A percentile compares a stretch with the other conserved stretches of the same genome.
Conservation (phyloP, 2,888 invertebrate species). For the Eupithecia dodoneata region DNA sequence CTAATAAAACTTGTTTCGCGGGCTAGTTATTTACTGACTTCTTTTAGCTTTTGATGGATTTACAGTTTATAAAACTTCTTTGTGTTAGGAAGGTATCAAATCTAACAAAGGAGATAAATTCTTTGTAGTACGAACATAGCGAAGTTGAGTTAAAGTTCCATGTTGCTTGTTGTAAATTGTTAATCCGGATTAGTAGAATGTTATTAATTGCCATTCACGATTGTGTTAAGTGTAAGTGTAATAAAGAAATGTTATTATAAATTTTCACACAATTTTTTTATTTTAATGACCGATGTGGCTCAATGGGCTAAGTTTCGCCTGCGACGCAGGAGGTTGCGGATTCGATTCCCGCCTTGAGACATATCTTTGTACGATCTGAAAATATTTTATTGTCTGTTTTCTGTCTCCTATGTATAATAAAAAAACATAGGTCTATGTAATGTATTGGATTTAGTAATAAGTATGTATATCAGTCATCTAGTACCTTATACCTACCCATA, state of each 20-base stretch:
- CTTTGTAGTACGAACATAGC: not conserved
- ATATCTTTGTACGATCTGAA: too few species aligned
- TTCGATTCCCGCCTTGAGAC: too few species aligned
- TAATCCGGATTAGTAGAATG: not conserved
- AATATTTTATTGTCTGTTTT: too few species aligned
- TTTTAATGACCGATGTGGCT: too few species aligned
- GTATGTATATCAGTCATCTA: too few species aligned
- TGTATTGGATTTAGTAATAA: too few species aligned
- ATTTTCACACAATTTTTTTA: too few species aligned
- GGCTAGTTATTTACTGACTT: not conserved
- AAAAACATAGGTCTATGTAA: too few species aligned
- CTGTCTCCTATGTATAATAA: too few species aligned
- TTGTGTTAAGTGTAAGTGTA: not conserved
- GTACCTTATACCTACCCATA: too few species aligned
- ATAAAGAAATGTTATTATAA: not conserved
- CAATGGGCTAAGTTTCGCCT: too few species aligned
- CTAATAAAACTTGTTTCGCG: not conserved
- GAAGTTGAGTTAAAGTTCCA: not conserved
- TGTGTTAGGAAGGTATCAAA: not conserved
- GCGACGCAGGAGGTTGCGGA: too few species aligned
- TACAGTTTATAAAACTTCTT: not conserved
- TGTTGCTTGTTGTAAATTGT: not conserved
- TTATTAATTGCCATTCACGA: not conserved
- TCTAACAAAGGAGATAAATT: not conserved
- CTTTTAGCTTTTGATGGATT: not conserved